Base-by-base conservation (phyloP, 1,140 invertebrate genomes). In the Lasioglossum baleicum region DNA sequence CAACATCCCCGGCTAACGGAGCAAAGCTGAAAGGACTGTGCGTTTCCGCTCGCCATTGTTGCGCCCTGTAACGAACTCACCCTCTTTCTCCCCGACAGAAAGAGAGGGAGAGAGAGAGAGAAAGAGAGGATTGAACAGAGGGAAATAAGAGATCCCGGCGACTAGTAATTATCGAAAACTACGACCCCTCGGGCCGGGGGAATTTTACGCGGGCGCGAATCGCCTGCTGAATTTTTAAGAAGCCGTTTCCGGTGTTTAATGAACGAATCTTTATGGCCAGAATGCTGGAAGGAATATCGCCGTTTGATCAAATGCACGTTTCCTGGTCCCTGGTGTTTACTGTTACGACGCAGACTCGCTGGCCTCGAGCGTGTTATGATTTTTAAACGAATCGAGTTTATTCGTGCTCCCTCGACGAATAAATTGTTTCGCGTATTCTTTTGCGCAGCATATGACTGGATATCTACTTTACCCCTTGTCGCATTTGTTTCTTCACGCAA, bases 201-300 rank as follows among this genome's bases (percentile, higher is more conserved):
- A 72, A 63, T 56, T 78, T 78, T 76, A 72, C 64, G 22, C 69
- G 44, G 44, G 20, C 20, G 44, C 68, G 44, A 35, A 72, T 72
- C 75, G 60, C 42, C 64, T 3, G 75, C 60, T 31, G 75, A 78
- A 72, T 78, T 78, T 78, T 78, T 72, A 78, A 78, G 75, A 72
- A 72, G 58, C 15, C 56, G 20, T 56, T 48, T 13, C 74, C 17
- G 56, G 17, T 7, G 20, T 1, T 58, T n/a, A 56, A 56, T 20
- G 20, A 58, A n/a, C 56, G 56, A 58, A n/a, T 58, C n/a, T 58
- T n/a, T 58, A 58, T 58, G 20, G 56, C 7, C 56, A 58, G 56
- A 53, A 53, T 5, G 51, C 51, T 20, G 15, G 51, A 20, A 20
- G 51, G 13, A 7, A 17, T 53, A 53, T 53, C 51, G 51, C 17